phyloP scores from a whole-genome alignment of 2,797 vertebrate genomes.

The Selene dorsalis region DNA sequence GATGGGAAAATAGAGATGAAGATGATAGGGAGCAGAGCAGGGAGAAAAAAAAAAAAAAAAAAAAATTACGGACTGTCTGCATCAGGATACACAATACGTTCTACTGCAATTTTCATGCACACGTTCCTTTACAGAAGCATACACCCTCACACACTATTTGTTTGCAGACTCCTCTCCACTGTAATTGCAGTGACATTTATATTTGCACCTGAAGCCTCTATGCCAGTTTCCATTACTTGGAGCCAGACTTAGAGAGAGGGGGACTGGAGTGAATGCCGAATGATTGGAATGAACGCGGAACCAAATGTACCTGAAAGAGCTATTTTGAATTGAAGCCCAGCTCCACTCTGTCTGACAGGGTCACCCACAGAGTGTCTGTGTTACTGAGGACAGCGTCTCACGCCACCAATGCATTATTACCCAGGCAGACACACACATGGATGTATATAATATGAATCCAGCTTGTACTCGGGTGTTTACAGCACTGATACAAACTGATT shows the following conservation, averaged over 20 bases:
- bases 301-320: constrained; percentile 66
- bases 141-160: constrained; percentile 56
- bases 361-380: constrained; percentile 42
- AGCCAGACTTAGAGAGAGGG: constrained; percentile 54
- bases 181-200: constrained; percentile 81
- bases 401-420: not conserved
- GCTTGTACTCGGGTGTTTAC: not conserved
- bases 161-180: constrained; percentile 66
- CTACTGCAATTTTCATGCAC: constrained; percentile 38
- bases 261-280: constrained; percentile 46
- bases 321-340: constrained; percentile 47
- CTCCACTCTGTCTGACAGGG: constrained; percentile 39
- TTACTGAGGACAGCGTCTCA: constrained; percentile 1
- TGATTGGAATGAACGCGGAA: constrained; percentile 62
- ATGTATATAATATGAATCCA: not conserved
- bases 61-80: constrained; percentile 23
- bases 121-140: constrained; percentile 34
- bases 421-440: not conserved
- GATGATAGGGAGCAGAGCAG: constrained; percentile 11
- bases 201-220: constrained; percentile 79
- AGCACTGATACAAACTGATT: not conserved
- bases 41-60: not conserved
- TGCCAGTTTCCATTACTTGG: constrained; percentile 74
- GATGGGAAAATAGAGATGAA: constrained; percentile 9
- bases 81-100: constrained; percentile 28